Percentiles rank a stretch among this genome's conserved stretches.
These are phyloP conservation scores for Zeuzera pyrina DNA, from an alignment of 2,888 invertebrate species.

Conservation along the genomic window DNA sequence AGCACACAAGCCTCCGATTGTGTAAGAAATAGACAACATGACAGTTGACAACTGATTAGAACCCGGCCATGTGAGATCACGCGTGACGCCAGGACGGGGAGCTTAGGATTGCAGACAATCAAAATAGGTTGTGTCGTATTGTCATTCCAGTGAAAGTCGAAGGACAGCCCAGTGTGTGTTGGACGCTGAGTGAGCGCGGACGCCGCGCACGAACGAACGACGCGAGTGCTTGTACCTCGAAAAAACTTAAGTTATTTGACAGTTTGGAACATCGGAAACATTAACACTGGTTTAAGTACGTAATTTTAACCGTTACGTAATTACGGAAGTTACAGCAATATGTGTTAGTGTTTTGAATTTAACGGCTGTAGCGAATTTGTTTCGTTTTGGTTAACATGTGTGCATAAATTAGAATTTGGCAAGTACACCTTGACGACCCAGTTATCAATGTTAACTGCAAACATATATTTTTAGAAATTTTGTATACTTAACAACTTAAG, in stretches of 20 bases:
- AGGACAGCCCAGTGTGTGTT: slow-evolving; percentile 52
- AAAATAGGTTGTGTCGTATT: slow-evolving; percentile 25
- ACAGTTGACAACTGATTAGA: no score
- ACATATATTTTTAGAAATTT: no score
- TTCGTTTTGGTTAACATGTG: slow-evolving; percentile 22
- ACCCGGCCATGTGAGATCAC: not conserved
- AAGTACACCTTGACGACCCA: no score
- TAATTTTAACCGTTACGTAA: slow-evolving; percentile 17
- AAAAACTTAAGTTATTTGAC: not conserved
- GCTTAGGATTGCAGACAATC: slow-evolving; percentile 11
- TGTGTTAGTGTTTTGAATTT: slow-evolving; percentile 32
- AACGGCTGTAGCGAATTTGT: slow-evolving; percentile 33
- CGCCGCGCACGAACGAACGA: slow-evolving; percentile 18
- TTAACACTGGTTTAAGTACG: slow-evolving; percentile 47
- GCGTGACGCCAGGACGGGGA: slow-evolving; percentile 6
- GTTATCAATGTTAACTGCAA: no score
- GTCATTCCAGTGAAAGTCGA: slow-evolving; percentile 61
- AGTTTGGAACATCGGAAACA: slow-evolving; percentile 19
- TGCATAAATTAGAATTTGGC: slow-evolving; percentile 23
- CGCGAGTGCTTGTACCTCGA: not conserved
- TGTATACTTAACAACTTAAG: no score
- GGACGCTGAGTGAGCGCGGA: slow-evolving; percentile 23
- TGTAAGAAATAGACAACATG: no score
- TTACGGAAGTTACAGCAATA: slow-evolving; percentile 24
- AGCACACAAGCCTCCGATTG: no score